Evolutionary conservation across 1,140 invertebrate genomes (phyloP), one percentile per base, ranked within the genome.

Genomic region (Macrocentrus cingulum): DNA sequence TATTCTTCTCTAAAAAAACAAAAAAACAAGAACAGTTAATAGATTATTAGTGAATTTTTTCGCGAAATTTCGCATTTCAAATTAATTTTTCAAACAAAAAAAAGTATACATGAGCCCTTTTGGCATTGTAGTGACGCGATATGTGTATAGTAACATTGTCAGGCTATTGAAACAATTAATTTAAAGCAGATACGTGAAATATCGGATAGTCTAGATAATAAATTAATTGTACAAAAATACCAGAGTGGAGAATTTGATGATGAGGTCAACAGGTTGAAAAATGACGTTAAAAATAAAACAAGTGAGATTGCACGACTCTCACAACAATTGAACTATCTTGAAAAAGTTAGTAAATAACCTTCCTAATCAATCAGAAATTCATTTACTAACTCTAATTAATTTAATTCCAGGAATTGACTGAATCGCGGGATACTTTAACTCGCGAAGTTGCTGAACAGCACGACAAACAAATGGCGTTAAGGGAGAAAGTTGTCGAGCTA

Each of bases 391-490:
- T 45, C 8, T 19, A n/a, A 19, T 19, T 45, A 19, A 19, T 45
- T n/a, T 7, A 37, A 39, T 52, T 2, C 3, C 42, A 79, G 76
- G 75, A 75, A 56, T 67, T 61, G 4, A 8, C 65, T 49, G 79
- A 83, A 50, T 79, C 80, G n/a, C n/a, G n/a, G n/a, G n/a, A n/a
- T n/a, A n/a, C n/a, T n/a, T n/a, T n/a, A n/a, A n/a, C 59, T n/a
- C 69, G 71, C 36, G 81, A 84, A 72, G 76, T 83, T 5, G 80
- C 78, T 18, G 64, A 77, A 9, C 83, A 82, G 64, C 75, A 82
- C 59, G 79, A 83, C 48, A 56, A 64, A 32, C 70, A 80, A 54
- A 54, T 75, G 1, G 46, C 52, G 6, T 63, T 83, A 15, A 74
- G 72, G 58, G 69, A 74, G 11, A 74, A 81, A 60, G 64, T 80